These are phyloP conservation scores for Sternotherus odoratus DNA, from an alignment of 2,797 vertebrate genomes.

Conservation along the genomic window DNA sequence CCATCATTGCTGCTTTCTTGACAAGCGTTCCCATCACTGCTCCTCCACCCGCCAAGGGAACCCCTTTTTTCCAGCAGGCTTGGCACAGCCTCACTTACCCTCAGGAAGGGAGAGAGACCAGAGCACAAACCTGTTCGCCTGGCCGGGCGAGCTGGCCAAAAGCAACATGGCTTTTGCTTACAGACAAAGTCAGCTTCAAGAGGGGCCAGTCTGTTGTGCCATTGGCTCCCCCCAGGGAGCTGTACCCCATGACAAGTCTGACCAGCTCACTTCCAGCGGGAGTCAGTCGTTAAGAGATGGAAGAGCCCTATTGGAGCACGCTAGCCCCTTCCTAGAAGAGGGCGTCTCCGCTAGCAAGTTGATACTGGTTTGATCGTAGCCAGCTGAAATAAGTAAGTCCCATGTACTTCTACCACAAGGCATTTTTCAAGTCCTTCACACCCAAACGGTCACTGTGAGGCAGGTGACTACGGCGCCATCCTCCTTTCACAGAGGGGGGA, in stretches of 20 bases:
- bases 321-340: not conserved
- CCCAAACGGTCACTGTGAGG: not conserved
- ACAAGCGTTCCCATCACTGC: not conserved
- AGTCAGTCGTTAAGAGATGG: not conserved
- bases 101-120: not conserved
- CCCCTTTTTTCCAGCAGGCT: not conserved
- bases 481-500: not conserved
- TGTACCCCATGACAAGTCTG: not conserved
- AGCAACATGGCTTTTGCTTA: not conserved
- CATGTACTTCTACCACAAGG: not conserved
- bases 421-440: not conserved
- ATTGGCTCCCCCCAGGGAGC: not conserved
- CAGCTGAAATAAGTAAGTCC: not conserved
- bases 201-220: not conserved
- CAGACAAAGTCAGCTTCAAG: not conserved
- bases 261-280: not conserved
- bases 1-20: not conserved
- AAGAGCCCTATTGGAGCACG: not conserved
- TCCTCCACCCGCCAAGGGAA: not conserved
- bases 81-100: not conserved
- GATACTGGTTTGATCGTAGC: not conserved
- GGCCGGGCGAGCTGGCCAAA: not conserved
- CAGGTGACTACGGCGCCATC: constrained; percentile 9
- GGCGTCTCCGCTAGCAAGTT: not conserved
- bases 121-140: not conserved